Evolutionary conservation across 2,113 vertebrate species (phyloP).

Genomic region (Xiphophorus couchianus): DNA sequence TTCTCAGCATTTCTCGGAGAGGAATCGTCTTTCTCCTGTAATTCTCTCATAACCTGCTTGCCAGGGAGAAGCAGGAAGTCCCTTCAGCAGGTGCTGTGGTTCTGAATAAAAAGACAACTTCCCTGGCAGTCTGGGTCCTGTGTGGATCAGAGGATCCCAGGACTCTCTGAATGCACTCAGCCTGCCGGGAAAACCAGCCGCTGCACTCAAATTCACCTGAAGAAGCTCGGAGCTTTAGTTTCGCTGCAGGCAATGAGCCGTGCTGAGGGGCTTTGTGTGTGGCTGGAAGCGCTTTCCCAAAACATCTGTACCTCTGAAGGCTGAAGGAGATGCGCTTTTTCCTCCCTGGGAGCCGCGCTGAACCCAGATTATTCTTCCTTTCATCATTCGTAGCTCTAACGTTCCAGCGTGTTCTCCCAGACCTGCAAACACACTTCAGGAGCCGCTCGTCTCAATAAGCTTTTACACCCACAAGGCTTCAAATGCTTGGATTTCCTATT

Average conservation of each 20-base stretch:
- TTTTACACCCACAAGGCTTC: slow-evolving; percentile 22
- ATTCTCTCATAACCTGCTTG: background rate
- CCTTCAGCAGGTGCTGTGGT: background rate
- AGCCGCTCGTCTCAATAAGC: background rate
- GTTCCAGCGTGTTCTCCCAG: slow-evolving; percentile 34
- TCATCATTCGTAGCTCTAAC: slow-evolving; percentile 31
- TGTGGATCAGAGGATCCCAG: background rate
- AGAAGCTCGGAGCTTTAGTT: slow-evolving; percentile 13
- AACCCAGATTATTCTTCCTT: slow-evolving; percentile 45
- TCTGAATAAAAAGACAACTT: slow-evolving; percentile 1
- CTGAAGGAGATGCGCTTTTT: slow-evolving; percentile 38
- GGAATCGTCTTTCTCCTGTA: background rate
- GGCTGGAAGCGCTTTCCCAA: slow-evolving; percentile 14
- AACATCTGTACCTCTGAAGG: slow-evolving; percentile 38
- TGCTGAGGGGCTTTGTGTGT: slow-evolving; percentile 15
- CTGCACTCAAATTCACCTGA: slow-evolving; percentile 45
- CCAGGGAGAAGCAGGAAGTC: background rate
- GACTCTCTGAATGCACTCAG: slow-evolving; percentile 11
- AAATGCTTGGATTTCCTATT: slow-evolving; percentile 17
- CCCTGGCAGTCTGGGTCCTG: background rate
- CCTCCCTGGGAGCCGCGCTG: slow-evolving; percentile 26
- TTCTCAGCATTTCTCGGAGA: background rate
- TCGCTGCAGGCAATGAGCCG: slow-evolving; percentile 40
- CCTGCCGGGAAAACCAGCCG: background rate
- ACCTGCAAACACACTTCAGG: slow-evolving; percentile 12